Base-by-base conservation (phyloP, 2,888 invertebrate genomes). In the Pollenia amentaria region DNA sequence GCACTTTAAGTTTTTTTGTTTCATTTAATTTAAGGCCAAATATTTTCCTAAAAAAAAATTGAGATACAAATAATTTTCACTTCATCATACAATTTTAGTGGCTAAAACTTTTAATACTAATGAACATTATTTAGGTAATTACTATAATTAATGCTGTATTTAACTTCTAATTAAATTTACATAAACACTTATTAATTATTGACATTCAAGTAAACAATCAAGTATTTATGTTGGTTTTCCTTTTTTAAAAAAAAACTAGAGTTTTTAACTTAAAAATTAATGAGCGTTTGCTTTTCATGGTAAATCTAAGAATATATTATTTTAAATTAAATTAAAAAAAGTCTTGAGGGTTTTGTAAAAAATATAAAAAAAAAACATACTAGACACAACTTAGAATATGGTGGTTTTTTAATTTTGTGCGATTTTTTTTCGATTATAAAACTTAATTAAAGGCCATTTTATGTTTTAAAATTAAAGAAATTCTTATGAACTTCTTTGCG, bases 131-230 rank as follows among this genome's bases (percentile, higher is more conserved):
- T 60, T 78, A 84, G 84, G 87, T 77, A 18, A 12, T 44, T 62
- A 53, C 2, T 21, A 2, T 29, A 29, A 29, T 29, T 29, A 29
- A 6, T 6, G 29, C 29, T 29, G 29, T 1, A 29, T 51, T 44
- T 48, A 73, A 18, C 55, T 75, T 65, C 67, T 38, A 55, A 14
- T 62, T 44, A 40, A 48, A 46, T 62, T 53, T 21, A 46, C 48
- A 60, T 48, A 87, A 84, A 81, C 87, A 87, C 87, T 87, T 81
- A 64, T 62, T 77, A 81, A 82, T 87, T 87, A 87, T 87, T 87
- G 84, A 84, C 87, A 67, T 84, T 62, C 16, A 84, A 77, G 84
- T 76, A 84, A 87, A 87, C 77, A 87, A 87, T 87, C 48, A 62
- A 87, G 87, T 87, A 84, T 87, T 84, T 77, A 75, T 65, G 53